phyloP scores from a whole-genome alignment of 1,140 invertebrate species.

The Aleiodes sp. region DNA sequence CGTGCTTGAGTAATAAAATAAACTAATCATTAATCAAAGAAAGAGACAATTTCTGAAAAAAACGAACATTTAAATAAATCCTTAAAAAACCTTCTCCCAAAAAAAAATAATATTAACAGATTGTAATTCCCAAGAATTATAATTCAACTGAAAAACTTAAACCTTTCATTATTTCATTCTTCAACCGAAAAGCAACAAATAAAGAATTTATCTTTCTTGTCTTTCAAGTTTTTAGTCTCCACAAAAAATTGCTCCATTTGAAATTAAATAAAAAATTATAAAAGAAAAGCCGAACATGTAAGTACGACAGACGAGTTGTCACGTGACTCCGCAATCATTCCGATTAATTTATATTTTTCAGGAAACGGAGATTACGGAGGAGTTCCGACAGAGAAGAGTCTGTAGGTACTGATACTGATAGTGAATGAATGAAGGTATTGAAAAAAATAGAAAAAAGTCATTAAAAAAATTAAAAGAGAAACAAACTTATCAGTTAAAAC shows the following conservation, averaged over 20 bases:
- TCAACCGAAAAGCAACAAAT: neutral
- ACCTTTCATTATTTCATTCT: neutral
- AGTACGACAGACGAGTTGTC: neutral
- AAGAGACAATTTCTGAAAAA: neutral
- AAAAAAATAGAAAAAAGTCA: neutral
- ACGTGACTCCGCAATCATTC: neutral
- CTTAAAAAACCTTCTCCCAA: neutral
- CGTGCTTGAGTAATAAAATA: neutral
- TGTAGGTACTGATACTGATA: neutral
- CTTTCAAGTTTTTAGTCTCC: neutral
- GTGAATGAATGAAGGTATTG: neutral
- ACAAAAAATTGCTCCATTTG: neutral
- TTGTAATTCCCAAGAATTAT: neutral
- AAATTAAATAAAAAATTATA: neutral
- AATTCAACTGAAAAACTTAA: neutral
- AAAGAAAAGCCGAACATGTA: neutral
- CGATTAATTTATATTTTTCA: neutral
- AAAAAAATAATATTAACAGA: neutral
- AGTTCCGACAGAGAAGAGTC: neutral
- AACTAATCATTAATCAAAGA: neutral
- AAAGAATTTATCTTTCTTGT: neutral
- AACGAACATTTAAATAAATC: neutral
- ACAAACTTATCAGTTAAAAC: neutral
- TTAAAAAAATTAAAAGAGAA: neutral
- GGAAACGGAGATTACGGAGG: neutral